A percentile compares a stretch with the other conserved stretches of the same genome.
These are phyloP conservation scores for Stichodactyla mertensii DNA, from an alignment of 64 coral and sea anemone species.

Conservation along the genomic window DNA sequence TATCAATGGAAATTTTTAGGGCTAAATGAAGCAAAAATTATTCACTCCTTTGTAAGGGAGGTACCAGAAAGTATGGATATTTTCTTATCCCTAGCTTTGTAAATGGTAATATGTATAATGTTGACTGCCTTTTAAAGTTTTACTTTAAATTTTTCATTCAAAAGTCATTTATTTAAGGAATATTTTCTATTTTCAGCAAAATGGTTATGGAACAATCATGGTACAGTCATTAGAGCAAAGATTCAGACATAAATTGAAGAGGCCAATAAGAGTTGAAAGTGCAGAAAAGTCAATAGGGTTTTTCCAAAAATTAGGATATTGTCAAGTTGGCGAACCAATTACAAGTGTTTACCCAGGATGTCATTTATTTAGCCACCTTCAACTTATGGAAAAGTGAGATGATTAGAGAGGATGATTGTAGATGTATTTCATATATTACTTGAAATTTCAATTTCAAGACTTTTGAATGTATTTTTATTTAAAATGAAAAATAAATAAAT, in stretches of 20 bases:
- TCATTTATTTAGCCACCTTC: slow-evolving; percentile 68
- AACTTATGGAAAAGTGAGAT: slow-evolving; percentile 84
- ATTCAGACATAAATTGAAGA: slow-evolving; percentile 33
- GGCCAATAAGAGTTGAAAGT: slow-evolving; percentile 86
- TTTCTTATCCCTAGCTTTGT: background rate
- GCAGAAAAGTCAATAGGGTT: slow-evolving; percentile 68
- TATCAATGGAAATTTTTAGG: too few relatives aligned
- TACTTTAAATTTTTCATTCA: background rate
- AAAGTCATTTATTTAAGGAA: background rate
- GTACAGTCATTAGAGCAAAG: slow-evolving; percentile 46
- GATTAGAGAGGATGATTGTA: background rate
- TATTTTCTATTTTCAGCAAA: slow-evolving; percentile 29
- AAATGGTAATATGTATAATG: too few relatives aligned
- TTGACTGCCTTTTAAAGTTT: too few relatives aligned
- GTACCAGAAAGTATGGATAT: background rate
- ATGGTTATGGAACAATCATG: slow-evolving; percentile 74
- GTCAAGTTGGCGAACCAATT: slow-evolving; percentile 52
- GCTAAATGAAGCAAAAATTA: too few relatives aligned
- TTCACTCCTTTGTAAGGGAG: too few relatives aligned
- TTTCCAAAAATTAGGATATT: slow-evolving; percentile 71
- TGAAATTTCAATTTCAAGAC: too few relatives aligned
- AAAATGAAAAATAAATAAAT: too few relatives aligned
- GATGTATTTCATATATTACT: too few relatives aligned
- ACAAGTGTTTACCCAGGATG: slow-evolving; percentile 59
- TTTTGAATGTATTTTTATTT: too few relatives aligned